These are phyloP conservation scores for Parambassis ranga DNA, from an alignment of 2,797 vertebrate species.

Conservation along the genomic window DNA sequence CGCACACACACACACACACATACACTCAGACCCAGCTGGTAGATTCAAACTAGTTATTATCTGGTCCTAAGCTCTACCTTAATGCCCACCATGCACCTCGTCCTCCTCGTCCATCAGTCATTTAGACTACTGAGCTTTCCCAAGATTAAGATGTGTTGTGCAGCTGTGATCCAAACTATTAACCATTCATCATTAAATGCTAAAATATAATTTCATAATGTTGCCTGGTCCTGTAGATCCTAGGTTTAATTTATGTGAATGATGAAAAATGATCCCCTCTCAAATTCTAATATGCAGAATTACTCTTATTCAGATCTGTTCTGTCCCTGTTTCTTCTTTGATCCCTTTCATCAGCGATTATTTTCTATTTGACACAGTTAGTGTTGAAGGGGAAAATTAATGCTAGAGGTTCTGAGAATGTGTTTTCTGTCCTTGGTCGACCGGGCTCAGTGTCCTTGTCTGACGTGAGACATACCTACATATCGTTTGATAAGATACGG, in stretches of 20 bases:
- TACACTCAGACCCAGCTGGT: background rate
- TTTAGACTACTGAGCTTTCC: background rate
- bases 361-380: slow-evolving; percentile 11
- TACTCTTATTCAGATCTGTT: slow-evolving; percentile 34
- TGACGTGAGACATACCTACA: too few species aligned
- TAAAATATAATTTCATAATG: too few species aligned
- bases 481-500: too few species aligned
- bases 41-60: background rate
- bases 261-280: slow-evolving; percentile 10
- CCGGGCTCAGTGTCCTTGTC: too few species aligned
- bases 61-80: background rate
- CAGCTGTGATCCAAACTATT: background rate
- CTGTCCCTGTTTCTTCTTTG: slow-evolving; percentile 15
- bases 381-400: too few species aligned
- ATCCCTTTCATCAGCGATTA: slow-evolving; percentile 22
- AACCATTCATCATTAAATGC: background rate
- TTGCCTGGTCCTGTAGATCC: slow-evolving; percentile 1
- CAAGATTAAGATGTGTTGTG: background rate
- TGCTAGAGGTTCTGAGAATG: too few species aligned
- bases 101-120: background rate
- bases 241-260: slow-evolving; percentile 11
- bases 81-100: too few species aligned
- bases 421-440: too few species aligned
- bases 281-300: slow-evolving; percentile 25
- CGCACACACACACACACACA: background rate